A percentile compares a stretch with the other conserved stretches of the same genome.
Conservation (phyloP, 2,888 invertebrate genomes). For the Hypomecis punctinalis region DNA sequence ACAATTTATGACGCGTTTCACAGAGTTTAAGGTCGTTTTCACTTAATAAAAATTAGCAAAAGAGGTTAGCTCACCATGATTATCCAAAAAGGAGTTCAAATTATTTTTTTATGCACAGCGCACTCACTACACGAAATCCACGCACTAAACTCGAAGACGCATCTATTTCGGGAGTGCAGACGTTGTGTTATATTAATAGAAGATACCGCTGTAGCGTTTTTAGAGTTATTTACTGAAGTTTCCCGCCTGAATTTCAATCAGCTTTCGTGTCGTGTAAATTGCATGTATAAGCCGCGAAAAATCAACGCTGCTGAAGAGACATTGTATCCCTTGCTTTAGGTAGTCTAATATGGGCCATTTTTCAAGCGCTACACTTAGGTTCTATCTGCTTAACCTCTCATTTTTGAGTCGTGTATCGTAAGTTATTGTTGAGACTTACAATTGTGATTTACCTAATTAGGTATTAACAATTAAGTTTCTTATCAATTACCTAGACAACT, state of each 20-base stretch:
- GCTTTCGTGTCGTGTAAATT: constrained; percentile 22
- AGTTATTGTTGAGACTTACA: too few relatives aligned
- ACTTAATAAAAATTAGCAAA: constrained; percentile 14
- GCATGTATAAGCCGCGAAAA: neutral
- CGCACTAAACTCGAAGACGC: constrained; percentile 61
- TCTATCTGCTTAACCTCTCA: too few relatives aligned
- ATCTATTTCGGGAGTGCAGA: constrained; percentile 77
- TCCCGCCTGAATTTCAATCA: constrained; percentile 61
- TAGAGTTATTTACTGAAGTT: constrained; percentile 59
- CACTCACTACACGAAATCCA: constrained; percentile 55
- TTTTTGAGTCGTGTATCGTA: too few relatives aligned
- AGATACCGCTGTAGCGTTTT: constrained; percentile 52
- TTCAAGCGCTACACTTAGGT: too few relatives aligned
- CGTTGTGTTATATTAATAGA: constrained; percentile 74
- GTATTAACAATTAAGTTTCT: too few relatives aligned
- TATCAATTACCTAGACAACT: too few relatives aligned
- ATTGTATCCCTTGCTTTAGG: too few relatives aligned
- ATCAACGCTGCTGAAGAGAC: too few relatives aligned
- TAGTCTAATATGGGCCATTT: too few relatives aligned
- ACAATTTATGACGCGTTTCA: constrained; percentile 8
- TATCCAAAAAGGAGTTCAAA: constrained; percentile 27
- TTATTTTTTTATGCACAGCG: constrained; percentile 30
- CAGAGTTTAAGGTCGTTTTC: neutral
- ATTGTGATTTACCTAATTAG: too few relatives aligned
- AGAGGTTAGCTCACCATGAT: constrained; percentile 55